A percentile compares a stretch with the other conserved stretches of the same genome.
phyloP scores from a whole-genome alignment of 2,797 vertebrate species.

The Syngnathus rostellatus region DNA sequence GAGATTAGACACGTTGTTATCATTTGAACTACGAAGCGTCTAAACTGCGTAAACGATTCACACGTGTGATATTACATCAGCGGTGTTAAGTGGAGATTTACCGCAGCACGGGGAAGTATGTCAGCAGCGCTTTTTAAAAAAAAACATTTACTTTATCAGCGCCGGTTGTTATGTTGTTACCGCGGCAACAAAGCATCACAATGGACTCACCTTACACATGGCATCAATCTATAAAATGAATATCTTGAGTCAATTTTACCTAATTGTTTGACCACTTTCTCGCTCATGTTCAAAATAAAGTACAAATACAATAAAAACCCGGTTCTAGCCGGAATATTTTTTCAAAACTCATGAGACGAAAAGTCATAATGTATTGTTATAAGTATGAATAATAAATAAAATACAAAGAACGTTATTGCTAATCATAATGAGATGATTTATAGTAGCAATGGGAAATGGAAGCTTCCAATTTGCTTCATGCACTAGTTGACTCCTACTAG shows the following conservation, averaged over 20 bases:
- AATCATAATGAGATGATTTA: neutral
- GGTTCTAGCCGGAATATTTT: neutral
- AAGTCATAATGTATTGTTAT: too few relatives aligned
- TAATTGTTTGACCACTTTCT: neutral
- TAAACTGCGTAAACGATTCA: constrained; percentile 1
- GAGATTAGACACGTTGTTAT: constrained; percentile 5
- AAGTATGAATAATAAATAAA: neutral
- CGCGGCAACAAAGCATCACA: constrained; percentile 2
- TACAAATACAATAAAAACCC: neutral
- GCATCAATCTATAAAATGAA: neutral
- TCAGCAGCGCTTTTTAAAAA: constrained; percentile 3
- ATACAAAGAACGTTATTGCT: neutral
- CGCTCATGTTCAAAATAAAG: neutral
- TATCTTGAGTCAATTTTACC: neutral
- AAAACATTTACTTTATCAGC: neutral
- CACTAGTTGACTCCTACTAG: too few relatives aligned
- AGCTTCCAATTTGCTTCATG: too few relatives aligned
- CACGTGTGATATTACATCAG: neutral
- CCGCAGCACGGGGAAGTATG: neutral
- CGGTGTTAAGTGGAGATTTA: neutral
- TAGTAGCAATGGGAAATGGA: neutral
- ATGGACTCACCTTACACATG: neutral
- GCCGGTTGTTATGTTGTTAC: constrained; percentile 4
- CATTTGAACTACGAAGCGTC: neutral
- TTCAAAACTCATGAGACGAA: too few relatives aligned